Evolutionary conservation across 2,888 invertebrate species (phyloP).

Genomic region (Eucriotettix oculatus): DNA sequence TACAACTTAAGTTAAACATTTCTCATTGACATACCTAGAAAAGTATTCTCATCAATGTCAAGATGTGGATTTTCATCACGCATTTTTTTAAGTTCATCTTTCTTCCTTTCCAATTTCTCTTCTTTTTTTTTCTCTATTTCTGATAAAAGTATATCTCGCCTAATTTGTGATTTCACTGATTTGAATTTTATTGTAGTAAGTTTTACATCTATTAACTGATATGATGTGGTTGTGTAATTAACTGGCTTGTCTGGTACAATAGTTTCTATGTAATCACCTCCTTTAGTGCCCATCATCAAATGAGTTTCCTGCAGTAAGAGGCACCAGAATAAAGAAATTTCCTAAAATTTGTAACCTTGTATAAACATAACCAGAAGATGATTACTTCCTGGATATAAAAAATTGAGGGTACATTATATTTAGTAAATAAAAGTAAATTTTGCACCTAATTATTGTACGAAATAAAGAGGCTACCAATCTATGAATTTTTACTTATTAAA

Average conservation of each 20-base stretch:
- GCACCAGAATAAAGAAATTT: not conserved
- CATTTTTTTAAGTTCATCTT: constrained; percentile 39
- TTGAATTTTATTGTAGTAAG: constrained; percentile 30
- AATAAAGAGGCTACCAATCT: too few species aligned
- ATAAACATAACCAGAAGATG: too few species aligned
- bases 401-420: too few species aligned
- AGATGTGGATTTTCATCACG: constrained; percentile 38
- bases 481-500: too few species aligned
- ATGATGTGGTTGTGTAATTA: constrained; percentile 29
- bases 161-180: constrained; percentile 41
- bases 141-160: constrained; percentile 37
- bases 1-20: too few species aligned
- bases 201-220: constrained; percentile 23
- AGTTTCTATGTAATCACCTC: constrained; percentile 37
- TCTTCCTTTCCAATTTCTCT: constrained; percentile 32
- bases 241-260: constrained; percentile 28
- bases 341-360: too few species aligned
- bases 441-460: too few species aligned
- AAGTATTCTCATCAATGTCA: constrained; percentile 40
- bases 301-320: constrained; percentile 22
- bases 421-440: too few species aligned
- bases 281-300: constrained; percentile 34
- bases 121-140: constrained; percentile 35
- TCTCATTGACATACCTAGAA: constrained; percentile 35
- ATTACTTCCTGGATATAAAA: too few species aligned